These are phyloP conservation scores for Barypeithes pellucidus DNA, from an alignment of 2,888 invertebrate species.

Conservation along the genomic window DNA sequence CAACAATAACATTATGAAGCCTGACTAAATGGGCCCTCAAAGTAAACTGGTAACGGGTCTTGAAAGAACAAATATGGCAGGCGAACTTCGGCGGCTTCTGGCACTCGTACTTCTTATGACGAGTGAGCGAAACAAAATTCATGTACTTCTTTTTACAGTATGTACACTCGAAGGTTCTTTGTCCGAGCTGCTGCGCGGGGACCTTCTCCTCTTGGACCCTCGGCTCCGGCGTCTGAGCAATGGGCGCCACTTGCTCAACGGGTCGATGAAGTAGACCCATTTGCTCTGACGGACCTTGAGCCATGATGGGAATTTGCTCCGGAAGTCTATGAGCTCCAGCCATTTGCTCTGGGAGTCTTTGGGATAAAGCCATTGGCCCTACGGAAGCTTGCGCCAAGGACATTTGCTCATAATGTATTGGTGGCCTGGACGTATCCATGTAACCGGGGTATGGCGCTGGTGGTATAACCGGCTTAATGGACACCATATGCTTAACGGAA, in stretches of 20 bases:
- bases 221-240: background rate
- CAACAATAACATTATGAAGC: conserved; percentile 47
- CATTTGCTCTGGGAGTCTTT: background rate
- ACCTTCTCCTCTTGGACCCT: background rate
- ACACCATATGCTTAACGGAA: background rate
- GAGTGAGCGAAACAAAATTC: conserved; percentile 56
- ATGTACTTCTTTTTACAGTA: conserved; percentile 57
- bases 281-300: background rate
- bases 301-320: background rate
- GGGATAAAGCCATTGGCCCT: background rate
- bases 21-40: conserved; percentile 50
- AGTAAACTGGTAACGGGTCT: conserved; percentile 50
- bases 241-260: background rate
- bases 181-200: conserved; percentile 14
- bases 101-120: conserved; percentile 56
- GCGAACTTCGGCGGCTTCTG: conserved; percentile 48
- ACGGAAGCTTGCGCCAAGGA: background rate
- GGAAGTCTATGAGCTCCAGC: background rate
- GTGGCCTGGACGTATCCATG: background rate
- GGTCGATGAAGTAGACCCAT: background rate
- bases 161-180: conserved; percentile 43
- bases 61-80: conserved; percentile 53
- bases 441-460: background rate
- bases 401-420: background rate
- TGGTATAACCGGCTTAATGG: background rate